Conservation (phyloP, 2,888 invertebrate genomes). For the Arctia plantaginis region DNA sequence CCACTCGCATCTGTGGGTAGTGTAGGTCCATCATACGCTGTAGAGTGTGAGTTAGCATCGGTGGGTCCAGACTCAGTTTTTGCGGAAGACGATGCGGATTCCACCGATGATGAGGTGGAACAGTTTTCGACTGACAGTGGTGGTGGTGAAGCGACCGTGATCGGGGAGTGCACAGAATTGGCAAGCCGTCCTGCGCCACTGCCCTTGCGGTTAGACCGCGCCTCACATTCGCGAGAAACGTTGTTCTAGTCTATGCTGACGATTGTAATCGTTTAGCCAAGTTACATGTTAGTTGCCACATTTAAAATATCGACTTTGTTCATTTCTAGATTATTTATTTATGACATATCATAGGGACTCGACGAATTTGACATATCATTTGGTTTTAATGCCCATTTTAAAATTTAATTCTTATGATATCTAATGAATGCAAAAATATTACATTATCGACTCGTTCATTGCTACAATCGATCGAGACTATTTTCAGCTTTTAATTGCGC, state of each 20-base stretch:
- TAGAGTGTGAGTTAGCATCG: conserved; percentile 90
- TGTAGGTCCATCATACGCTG: conserved; percentile 89
- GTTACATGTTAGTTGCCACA: conserved; percentile 71
- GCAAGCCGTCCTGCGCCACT: conserved; percentile 73
- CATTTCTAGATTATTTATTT: conserved; percentile 49
- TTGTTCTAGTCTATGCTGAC: conserved; percentile 88
- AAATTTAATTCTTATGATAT: conserved; percentile 32
- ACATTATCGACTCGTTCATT: conserved; percentile 12
- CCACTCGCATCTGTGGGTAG: conserved; percentile 94
- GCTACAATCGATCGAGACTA: conserved; percentile 32
- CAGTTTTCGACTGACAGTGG: conserved; percentile 95
- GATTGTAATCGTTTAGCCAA: conserved; percentile 53
- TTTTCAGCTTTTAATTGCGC: conserved; percentile 33
- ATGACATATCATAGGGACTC: conserved; percentile 71
- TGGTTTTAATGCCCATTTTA: conserved; percentile 55
- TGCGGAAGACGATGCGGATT: conserved; percentile 89
- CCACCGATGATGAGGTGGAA: conserved; percentile 94
- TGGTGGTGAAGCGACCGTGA: conserved; percentile 78
- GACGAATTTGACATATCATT: conserved; percentile 76
- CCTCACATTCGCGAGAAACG: conserved; percentile 92
- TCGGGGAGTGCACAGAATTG: conserved; percentile 77
- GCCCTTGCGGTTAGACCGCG: conserved; percentile 73
- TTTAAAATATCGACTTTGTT: conserved; percentile 77
- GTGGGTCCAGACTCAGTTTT: conserved; percentile 94
- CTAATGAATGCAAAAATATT: conserved; percentile 9